These are phyloP conservation scores for Rhea americana DNA, from an alignment of 2,113 vertebrate genomes.

Conservation along the genomic window DNA sequence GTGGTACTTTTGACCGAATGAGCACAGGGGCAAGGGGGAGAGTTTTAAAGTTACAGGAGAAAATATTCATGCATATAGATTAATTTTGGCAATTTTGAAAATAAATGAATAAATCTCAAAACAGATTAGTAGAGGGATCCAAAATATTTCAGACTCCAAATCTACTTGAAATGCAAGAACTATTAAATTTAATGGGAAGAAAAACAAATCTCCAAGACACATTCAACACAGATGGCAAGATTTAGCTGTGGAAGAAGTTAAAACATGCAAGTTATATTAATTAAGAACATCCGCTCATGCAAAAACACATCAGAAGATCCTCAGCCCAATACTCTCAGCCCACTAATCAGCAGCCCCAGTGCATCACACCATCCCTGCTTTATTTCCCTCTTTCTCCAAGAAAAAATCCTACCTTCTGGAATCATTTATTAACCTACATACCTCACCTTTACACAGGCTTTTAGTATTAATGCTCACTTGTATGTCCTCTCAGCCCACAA, in stretches of 20 bases:
- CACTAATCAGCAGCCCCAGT: background rate
- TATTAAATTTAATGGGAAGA: background rate
- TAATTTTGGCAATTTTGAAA: background rate
- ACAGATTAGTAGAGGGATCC: background rate
- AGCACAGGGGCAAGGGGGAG: background rate
- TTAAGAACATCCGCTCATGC: background rate
- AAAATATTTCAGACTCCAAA: background rate
- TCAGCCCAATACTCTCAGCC: background rate
- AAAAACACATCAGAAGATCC: background rate
- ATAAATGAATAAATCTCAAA: background rate
- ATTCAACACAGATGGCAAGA: background rate
- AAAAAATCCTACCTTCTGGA: background rate
- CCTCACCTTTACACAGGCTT: background rate
- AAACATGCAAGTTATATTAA: background rate
- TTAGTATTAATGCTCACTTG: background rate
- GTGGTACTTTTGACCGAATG: background rate
- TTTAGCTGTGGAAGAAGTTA: background rate
- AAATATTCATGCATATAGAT: background rate
- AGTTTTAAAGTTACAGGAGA: background rate
- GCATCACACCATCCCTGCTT: background rate
- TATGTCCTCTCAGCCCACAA: background rate
- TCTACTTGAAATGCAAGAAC: background rate
- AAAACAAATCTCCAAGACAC: background rate
- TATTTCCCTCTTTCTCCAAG: background rate
- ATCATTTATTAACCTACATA: background rate